Base-by-base conservation (phyloP, 2,113 vertebrate genomes). In the Oreochromis tanganicae region DNA sequence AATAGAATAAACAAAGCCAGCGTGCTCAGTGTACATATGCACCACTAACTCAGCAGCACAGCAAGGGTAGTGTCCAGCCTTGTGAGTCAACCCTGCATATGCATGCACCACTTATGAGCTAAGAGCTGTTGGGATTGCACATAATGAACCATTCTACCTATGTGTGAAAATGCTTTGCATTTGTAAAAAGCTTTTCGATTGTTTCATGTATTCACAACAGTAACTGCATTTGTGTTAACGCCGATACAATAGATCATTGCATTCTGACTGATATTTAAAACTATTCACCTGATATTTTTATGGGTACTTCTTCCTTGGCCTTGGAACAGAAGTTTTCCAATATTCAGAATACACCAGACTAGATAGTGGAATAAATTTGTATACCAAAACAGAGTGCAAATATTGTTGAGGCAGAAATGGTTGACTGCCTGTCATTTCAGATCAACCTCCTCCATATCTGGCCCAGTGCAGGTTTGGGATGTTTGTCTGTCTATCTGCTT, bases 1-100 rank as follows among this genome's bases (percentile, higher is more conserved):
- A 96, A 96, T 96, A 96, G 93, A 95, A 96, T 96, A 96, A 96
- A 96, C 96, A 96, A 95, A 95, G 95, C 89, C 91, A 85, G 91
- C 94, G 93, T 96, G 94, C 95, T 89, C 66, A 54, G 95, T 94
- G 95, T 95, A 94, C 95, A 95, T 96, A 96, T 95, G 93, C 85
- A 91, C 68, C 91, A 84, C 83, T 92, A 91, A 90, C 91, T 94
- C 84, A 88, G 63, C 90, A 86, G 86, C 88, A 81, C 93, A 90
- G 93, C 91, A 84, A 83, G 88, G 80, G 29, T 61, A 80, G 87
- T 91, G 94, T 92, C 92, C 78, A 85, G 88, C 90, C 80, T 71
- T 85, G 85, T 88, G 85, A 90, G 73, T 90, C 81, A 83, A 71
- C 82, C 43, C 54, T 90, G 81, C 71, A 89, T 86, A 87, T 89